A percentile compares a stretch with the other conserved stretches of the same genome.
phyloP scores from a whole-genome alignment of 2,113 vertebrate species.

The Thamnaconus septentrionalis region DNA sequence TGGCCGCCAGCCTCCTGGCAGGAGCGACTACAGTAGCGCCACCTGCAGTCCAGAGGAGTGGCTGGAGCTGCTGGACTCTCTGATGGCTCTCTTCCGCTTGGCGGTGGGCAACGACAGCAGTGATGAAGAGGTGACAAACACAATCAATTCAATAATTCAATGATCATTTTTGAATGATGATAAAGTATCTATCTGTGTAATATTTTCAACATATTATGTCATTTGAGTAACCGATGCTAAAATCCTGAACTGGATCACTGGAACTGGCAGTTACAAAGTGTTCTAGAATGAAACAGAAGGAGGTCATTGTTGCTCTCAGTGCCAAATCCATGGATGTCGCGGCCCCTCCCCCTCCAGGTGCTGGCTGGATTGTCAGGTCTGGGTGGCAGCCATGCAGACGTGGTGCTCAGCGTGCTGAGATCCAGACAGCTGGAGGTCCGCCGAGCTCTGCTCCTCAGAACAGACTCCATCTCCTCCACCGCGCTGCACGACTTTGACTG shows the following conservation, averaged over 20 bases:
- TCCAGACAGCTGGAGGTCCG: conserved; percentile 85
- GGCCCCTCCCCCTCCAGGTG: conserved; percentile 68
- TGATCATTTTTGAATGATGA: too few species aligned
- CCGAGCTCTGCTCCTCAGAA: conserved; percentile 79
- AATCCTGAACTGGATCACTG: too few species aligned
- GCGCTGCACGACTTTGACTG: conserved; percentile 94
- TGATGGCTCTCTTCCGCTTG: conserved; percentile 71
- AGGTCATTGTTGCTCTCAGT: too few species aligned
- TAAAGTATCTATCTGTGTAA: too few species aligned
- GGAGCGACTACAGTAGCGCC: conserved; percentile 76
- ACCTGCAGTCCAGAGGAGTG: conserved; percentile 85
- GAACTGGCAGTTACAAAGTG: too few species aligned
- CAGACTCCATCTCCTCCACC: conserved; percentile 83
- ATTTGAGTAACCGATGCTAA: too few species aligned
- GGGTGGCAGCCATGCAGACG: conserved; percentile 71
- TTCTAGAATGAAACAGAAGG: too few species aligned
- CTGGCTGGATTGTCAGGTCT: conserved; percentile 74
- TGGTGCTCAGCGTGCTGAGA: conserved; percentile 80
- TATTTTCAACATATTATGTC: too few species aligned
- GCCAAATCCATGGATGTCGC: too few species aligned
- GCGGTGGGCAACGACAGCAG: conserved; percentile 77
- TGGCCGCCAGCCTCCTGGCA: conserved; percentile 77
- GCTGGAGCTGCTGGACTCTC: conserved; percentile 77
- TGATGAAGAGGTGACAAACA: conserved; percentile 80
- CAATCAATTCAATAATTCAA: too few species aligned